phyloP scores from a whole-genome alignment of 2,888 invertebrate genomes.

The Leptarthrus brevirostris region DNA sequence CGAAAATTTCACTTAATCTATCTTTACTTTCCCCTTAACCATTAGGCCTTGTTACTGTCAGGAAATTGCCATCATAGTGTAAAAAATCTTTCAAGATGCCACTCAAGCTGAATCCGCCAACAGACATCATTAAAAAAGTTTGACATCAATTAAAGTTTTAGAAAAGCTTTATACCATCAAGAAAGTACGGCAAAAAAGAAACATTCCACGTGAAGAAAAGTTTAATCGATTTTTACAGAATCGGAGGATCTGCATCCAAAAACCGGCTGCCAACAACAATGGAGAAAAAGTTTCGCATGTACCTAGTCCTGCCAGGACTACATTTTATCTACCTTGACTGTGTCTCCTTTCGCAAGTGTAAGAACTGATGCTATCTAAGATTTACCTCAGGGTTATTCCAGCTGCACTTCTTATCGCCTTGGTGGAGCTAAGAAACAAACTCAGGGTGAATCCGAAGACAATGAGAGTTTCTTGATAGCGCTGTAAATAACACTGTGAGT shows the following conservation, averaged over 20 bases:
- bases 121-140: constrained; percentile 53
- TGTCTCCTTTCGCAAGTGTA: constrained; percentile 7
- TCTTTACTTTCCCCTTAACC: no score
- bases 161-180: constrained; percentile 46
- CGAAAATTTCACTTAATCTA: neutral
- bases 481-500: constrained; percentile 35
- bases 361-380: constrained; percentile 38
- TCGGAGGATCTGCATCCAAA: constrained; percentile 31
- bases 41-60: constrained; percentile 20
- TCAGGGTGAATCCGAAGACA: constrained; percentile 19
- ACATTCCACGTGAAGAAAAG: constrained; percentile 31
- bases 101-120: constrained; percentile 14
- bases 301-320: constrained; percentile 19
- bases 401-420: constrained; percentile 39
- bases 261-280: constrained; percentile 10
- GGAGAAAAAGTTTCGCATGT: constrained; percentile 28
- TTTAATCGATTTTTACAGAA: constrained; percentile 33
- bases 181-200: constrained; percentile 13
- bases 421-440: constrained; percentile 17
- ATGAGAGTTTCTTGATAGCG: constrained; percentile 12
- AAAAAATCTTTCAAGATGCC: constrained; percentile 14
- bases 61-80: constrained; percentile 16
- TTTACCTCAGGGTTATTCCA: constrained; percentile 39
- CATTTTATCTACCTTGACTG: constrained; percentile 41
- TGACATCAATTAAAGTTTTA: constrained; percentile 54